A percentile compares a stretch with the other conserved stretches of the same genome.
phyloP scores from a whole-genome alignment of 1,140 invertebrate genomes.

The Helicoverpa zea region DNA sequence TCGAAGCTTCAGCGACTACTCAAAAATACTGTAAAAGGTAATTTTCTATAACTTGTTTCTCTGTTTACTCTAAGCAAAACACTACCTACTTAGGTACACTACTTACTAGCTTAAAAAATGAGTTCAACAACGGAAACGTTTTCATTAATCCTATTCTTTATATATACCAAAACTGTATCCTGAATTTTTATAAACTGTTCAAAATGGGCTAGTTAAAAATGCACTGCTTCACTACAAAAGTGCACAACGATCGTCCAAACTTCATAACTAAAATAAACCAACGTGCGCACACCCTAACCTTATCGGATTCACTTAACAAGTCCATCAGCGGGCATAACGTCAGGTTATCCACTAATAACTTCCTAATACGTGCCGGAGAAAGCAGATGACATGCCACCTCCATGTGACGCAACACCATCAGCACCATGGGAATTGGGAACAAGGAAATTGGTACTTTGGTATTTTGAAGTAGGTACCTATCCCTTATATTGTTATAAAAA shows the following conservation, averaged over 20 bases:
- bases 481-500: no score
- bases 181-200: no score
- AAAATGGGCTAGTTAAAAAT: neutral
- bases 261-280: neutral
- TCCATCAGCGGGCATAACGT: constrained; percentile 50
- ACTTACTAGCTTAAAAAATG: no score
- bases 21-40: no score
- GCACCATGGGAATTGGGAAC: neutral
- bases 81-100: no score
- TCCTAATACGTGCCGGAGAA: constrained; percentile 65
- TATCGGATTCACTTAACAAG: constrained; percentile 61
- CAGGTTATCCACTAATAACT: constrained; percentile 47
- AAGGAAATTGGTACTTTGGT: neutral
- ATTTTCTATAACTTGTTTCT: no score
- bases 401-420: constrained; percentile 48
- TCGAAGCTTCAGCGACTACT: no score
- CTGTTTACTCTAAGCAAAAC: no score
- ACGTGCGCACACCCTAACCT: neutral
- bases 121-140: no score
- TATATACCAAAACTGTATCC: no score
- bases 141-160: no score
- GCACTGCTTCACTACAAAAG: neutral
- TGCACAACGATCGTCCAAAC: neutral
- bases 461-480: no score
- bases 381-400: constrained; percentile 61